Evolutionary conservation across 2,888 invertebrate genomes (phyloP).

Genomic region (Zygothrica quintamaculata): DNA sequence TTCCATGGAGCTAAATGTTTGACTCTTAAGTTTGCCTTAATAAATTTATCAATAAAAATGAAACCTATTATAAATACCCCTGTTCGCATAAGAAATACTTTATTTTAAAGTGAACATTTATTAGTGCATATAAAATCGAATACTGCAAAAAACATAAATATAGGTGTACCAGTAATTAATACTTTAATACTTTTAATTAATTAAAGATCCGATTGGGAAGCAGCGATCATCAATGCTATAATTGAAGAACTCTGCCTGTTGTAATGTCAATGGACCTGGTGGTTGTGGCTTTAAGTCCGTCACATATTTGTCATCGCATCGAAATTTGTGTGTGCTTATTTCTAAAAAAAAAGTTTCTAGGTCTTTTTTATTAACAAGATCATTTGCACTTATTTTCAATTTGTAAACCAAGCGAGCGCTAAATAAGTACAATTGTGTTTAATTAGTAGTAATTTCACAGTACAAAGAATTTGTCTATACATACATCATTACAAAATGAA

Average conservation of each 20-base stretch:
- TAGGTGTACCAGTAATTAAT: too few relatives aligned
- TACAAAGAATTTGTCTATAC: not conserved
- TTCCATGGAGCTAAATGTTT: too few relatives aligned
- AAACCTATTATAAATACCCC: too few relatives aligned
- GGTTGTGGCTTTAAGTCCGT: constrained; percentile 38
- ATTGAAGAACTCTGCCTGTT: constrained; percentile 38
- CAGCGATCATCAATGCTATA: not conserved
- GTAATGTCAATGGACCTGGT: constrained; percentile 42
- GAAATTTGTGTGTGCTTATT: constrained; percentile 49
- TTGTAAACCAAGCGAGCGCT: constrained; percentile 40
- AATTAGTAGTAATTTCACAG: not conserved
- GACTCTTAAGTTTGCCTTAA: too few relatives aligned
- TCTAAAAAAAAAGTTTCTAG: constrained; percentile 45
- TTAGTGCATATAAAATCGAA: too few relatives aligned
- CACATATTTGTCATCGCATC: constrained; percentile 38
- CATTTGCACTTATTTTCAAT: constrained; percentile 19
- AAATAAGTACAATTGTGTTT: not conserved
- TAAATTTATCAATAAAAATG: too few relatives aligned
- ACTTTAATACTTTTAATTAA: too few relatives aligned
- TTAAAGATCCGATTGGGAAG: too few relatives aligned
- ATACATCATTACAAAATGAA: constrained; percentile 49
- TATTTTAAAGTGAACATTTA: too few relatives aligned
- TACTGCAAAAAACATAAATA: too few relatives aligned
- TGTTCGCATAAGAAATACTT: too few relatives aligned
- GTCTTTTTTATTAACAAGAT: constrained; percentile 19